Percentiles rank a stretch among this genome's conserved stretches.
Conservation (phyloP, 2,113 vertebrate genomes). For the Salvelinus namaycush region DNA sequence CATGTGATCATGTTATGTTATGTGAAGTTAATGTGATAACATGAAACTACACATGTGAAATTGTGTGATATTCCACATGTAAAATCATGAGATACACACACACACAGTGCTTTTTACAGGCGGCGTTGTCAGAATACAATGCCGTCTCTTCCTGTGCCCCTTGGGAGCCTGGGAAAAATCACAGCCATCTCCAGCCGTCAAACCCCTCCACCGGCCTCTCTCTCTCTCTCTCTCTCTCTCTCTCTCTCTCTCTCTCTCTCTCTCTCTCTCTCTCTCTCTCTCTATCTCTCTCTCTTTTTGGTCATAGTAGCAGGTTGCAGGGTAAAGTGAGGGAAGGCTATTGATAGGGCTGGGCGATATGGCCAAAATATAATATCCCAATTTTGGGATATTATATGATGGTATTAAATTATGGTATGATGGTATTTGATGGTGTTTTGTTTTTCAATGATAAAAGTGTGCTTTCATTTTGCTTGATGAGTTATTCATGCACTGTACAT, state of each 20-base stretch:
- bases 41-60: too few species aligned
- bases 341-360: too few species aligned
- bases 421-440: too few species aligned
- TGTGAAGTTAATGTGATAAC: slow-evolving; percentile 41
- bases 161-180: slow-evolving; percentile 73
- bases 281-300: slow-evolving; percentile 18
- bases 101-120: slow-evolving; percentile 52
- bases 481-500: too few species aligned
- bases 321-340: too few species aligned
- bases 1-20: slow-evolving; percentile 6
- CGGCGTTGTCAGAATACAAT: slow-evolving; percentile 74
- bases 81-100: slow-evolving; percentile 46
- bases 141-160: slow-evolving; percentile 70
- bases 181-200: slow-evolving; percentile 68
- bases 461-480: too few species aligned
- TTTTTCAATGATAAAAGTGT: too few species aligned
- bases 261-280: slow-evolving; percentile 5
- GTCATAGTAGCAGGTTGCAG: too few species aligned
- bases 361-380: too few species aligned
- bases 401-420: too few species aligned
- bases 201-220: slow-evolving; percentile 43
- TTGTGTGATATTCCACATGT: too few species aligned
- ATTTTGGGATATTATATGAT: too few species aligned
- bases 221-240: slow-evolving; percentile 28
- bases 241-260: not conserved